phyloP scores from a whole-genome alignment of 2,113 vertebrate species.

The Heptranchias perlo region DNA sequence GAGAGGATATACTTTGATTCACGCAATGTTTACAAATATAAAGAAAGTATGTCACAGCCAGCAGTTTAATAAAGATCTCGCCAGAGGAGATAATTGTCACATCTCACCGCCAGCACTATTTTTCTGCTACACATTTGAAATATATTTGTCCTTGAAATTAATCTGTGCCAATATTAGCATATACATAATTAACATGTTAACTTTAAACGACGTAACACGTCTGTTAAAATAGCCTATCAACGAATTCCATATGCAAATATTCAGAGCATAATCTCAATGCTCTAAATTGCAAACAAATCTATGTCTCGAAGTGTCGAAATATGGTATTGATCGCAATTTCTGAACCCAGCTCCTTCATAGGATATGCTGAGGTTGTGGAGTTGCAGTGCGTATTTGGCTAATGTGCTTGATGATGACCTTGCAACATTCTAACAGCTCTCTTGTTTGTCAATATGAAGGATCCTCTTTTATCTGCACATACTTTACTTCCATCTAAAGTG shows the following conservation, averaged over 20 bases:
- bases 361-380: background rate
- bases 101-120: background rate
- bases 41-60: background rate
- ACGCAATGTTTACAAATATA: background rate
- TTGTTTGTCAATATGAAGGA: background rate
- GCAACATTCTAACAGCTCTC: background rate
- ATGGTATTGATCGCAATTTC: too few relatives aligned
- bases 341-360: background rate
- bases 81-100: background rate
- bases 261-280: background rate
- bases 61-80: background rate
- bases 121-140: background rate
- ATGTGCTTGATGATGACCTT: background rate
- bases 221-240: background rate
- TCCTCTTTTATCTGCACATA: background rate
- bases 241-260: background rate
- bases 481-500: background rate
- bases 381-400: background rate
- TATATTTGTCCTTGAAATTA: background rate
- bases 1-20: background rate
- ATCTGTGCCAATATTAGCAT: background rate
- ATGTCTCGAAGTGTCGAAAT: background rate
- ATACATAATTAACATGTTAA: background rate
- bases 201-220: background rate
- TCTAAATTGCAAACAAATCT: background rate